Conservation (phyloP, 37 sponge, comb jelly and placozoan genomes). For the Lycopodina hypogea region DNA sequence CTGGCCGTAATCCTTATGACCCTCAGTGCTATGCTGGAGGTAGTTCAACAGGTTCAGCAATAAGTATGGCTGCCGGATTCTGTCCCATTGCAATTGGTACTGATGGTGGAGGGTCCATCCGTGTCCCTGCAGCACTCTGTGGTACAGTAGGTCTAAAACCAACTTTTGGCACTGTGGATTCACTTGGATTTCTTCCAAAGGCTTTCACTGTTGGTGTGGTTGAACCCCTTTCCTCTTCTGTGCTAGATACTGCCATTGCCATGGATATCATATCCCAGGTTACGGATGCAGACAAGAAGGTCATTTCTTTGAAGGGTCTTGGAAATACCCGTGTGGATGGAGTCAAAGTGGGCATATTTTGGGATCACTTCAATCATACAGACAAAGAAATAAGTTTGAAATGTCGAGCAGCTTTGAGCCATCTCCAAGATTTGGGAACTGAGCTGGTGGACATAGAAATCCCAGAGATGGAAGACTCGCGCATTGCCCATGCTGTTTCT, state of each 20-base stretch:
- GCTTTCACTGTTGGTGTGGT: constrained; percentile 41
- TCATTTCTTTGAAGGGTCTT: constrained; percentile 42
- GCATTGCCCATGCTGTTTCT: constrained; percentile 55
- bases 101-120: constrained; percentile 94
- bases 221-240: constrained; percentile 63
- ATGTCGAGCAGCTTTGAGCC: constrained; percentile 48
- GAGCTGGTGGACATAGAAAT: constrained; percentile 64
- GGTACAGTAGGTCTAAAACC: constrained; percentile 89
- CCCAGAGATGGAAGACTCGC: constrained; percentile 72
- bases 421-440: constrained; percentile 53
- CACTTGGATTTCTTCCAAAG: constrained; percentile 12
- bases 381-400: constrained; percentile 37
- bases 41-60: constrained; percentile 86
- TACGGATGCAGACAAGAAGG: constrained; percentile 22
- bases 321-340: constrained; percentile 37
- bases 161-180: constrained; percentile 59
- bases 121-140: constrained; percentile 84
- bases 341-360: constrained; percentile 58
- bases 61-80: constrained; percentile 83
- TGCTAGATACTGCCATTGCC: constrained; percentile 62
- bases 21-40: constrained; percentile 78
- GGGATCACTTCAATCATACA: constrained; percentile 60
- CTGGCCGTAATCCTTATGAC: constrained; percentile 91
- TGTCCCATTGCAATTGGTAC: constrained; percentile 81
- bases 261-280: constrained; percentile 41